These are phyloP conservation scores for Typhlichthys eigenmanni DNA, from an alignment of 2,797 vertebrate species.

Conservation along the genomic window DNA sequence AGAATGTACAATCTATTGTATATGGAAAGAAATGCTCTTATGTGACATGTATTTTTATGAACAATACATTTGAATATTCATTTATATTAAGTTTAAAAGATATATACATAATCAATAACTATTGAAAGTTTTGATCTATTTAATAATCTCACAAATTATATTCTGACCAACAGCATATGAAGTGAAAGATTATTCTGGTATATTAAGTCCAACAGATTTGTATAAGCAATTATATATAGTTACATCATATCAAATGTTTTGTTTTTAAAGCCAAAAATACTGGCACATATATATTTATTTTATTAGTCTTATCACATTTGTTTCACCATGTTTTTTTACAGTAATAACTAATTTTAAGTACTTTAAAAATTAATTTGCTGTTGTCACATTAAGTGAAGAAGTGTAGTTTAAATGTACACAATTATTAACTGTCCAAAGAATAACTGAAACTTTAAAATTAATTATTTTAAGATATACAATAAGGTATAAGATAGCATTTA, in stretches of 20 bases:
- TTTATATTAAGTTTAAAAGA: background rate
- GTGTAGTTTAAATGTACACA: too few relatives aligned
- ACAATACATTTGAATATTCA: slow-evolving; percentile 15
- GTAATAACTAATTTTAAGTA: background rate
- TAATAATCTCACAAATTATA: background rate
- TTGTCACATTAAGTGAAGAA: background rate
- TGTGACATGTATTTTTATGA: background rate
- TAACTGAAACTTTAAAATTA: too few relatives aligned
- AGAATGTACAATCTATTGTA: too few relatives aligned
- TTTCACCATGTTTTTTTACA: background rate
- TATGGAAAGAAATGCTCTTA: background rate
- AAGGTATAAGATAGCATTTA: too few relatives aligned
- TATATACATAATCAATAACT: slow-evolving; percentile 2
- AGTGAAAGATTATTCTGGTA: background rate
- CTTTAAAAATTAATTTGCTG: background rate
- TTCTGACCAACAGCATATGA: background rate
- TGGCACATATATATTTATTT: background rate
- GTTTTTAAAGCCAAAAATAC: slow-evolving; percentile 7
- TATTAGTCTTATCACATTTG: background rate
- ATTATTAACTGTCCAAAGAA: too few relatives aligned
- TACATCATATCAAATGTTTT: slow-evolving; percentile 6
- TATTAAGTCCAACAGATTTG: background rate
- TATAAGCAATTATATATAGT: slow-evolving; percentile 10
- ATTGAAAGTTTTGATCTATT: background rate
- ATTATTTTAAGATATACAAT: too few relatives aligned